Percentiles rank a stretch among this genome's conserved stretches.
phyloP scores from a whole-genome alignment of 2,888 invertebrate species.

The Heliconius ismenius region DNA sequence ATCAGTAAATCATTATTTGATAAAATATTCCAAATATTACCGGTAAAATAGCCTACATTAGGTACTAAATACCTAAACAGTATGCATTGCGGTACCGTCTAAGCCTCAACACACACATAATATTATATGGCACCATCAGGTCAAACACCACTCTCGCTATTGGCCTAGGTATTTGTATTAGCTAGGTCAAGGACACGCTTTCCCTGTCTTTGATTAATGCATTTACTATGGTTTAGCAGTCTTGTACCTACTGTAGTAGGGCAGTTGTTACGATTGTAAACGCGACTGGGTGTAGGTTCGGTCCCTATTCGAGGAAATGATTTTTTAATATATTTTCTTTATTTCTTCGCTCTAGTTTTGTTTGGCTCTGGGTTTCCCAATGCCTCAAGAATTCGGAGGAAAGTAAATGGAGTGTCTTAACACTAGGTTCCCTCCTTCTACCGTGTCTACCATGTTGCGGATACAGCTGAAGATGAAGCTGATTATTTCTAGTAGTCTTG shows the following conservation, averaged over 20 bases:
- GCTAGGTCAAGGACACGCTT: constrained; percentile 58
- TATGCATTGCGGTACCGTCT: constrained; percentile 37
- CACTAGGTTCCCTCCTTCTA: no score
- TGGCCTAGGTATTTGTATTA: constrained; percentile 48
- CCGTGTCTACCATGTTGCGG: no score
- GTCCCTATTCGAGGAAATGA: no score
- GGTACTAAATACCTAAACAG: constrained; percentile 28
- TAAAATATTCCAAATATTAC: constrained; percentile 6
- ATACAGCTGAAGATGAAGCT: no score
- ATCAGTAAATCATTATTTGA: neutral
- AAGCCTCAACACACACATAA: constrained; percentile 41
- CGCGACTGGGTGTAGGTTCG: no score
- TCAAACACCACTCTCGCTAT: constrained; percentile 48
- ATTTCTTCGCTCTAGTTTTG: no score
- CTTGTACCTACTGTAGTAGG: no score
- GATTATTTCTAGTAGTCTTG: neutral
- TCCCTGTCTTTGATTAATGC: constrained; percentile 56
- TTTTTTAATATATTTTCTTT: no score
- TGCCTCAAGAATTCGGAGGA: no score
- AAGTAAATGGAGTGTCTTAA: no score
- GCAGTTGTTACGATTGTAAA: no score
- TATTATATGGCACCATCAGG: constrained; percentile 43
- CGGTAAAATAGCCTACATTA: constrained; percentile 23
- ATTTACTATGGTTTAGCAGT: neutral
- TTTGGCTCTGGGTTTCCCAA: no score